Evolutionary conservation across 1,140 invertebrate species (phyloP), one percentile per base, ranked within the genome.

Genomic region (Formica selysi): DNA sequence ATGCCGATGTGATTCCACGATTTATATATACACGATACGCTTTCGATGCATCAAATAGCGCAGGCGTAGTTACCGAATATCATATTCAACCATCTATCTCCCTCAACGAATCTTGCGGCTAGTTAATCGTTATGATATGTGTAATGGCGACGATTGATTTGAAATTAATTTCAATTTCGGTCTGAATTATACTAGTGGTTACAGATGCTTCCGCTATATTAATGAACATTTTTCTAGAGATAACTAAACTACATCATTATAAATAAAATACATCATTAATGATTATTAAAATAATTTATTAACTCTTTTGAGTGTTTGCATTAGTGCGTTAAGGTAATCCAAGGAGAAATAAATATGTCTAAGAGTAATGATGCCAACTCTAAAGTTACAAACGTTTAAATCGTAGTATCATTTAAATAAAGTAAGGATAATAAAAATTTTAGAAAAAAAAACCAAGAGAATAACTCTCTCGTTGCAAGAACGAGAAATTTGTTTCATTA

Each of bases 11-110:
- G 68, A 80, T 70, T 70, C 67, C 19, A 73, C 36, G 36, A 54
- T 81, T 81, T 73, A 41, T 16, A 51, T 71, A 41, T 81, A 51
- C 51, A 36, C 68, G 79, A 61, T 73, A 70, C 54, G 68, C 38
- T 61, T 73, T 83, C 79, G 67, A 48, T 68, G 76, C 36, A 80
- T 80, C 79, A 41, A 80, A 57, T 32, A 59, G 57, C 79, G 79
- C 79, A 74, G 38, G 79, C 79, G 54, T 32, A 61, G 38, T 61
- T 73, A 83, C 54, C 48, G 68, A 48, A 83, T 74, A 74, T 41
- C 68, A 62, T 57, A 83, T 83, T 73, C 54, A 62, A 29, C 38
- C 79, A 83, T 68, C 73, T 83, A 83, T 83, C 79, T 83, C 54
- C n/a, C 57, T 32, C 79, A 61, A 62, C 54, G 68, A 74, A 74